Conservation (phyloP, 2,888 invertebrate species). For the Drosophila mayaguana region DNA sequence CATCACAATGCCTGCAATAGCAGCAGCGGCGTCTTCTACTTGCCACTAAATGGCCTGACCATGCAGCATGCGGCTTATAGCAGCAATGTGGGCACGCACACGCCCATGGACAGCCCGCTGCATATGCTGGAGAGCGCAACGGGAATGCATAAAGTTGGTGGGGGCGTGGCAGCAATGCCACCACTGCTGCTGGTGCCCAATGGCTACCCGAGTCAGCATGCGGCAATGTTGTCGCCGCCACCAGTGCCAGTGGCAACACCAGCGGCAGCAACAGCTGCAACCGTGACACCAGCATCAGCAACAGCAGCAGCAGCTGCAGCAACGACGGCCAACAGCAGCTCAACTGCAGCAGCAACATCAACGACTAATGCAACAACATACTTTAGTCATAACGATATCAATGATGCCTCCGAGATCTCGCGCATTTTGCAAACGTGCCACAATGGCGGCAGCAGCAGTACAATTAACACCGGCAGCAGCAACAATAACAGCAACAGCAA, state of each 20-base stretch:
- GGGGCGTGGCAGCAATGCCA: conserved; percentile 32
- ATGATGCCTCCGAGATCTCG: conserved; percentile 85
- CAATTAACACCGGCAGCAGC: conserved; percentile 24
- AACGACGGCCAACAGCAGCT: conserved; percentile 19
- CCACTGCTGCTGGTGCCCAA: conserved; percentile 52
- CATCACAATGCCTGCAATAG: conserved; percentile 22
- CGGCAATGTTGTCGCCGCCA: conserved; percentile 60
- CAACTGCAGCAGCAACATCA: conserved; percentile 19
- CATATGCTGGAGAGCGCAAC: conserved; percentile 33
- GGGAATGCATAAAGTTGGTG: conserved; percentile 27
- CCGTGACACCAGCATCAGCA: conserved; percentile 26
- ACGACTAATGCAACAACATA: conserved; percentile 44
- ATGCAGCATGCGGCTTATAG: conserved; percentile 64
- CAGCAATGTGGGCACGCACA: conserved; percentile 46
- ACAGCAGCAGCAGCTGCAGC: conserved; percentile 1
- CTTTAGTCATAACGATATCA: conserved; percentile 83
- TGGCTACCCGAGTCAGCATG: conserved; percentile 53
- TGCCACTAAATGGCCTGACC: conserved; percentile 61
- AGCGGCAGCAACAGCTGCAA: conserved; percentile 3
- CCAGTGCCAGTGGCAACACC: conserved; percentile 17
- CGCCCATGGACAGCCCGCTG: conserved; percentile 41
- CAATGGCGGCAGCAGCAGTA: conserved; percentile 81
- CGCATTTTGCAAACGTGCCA: conserved; percentile 85
- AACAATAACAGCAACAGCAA: conserved; percentile 57
- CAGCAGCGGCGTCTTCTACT: conserved; percentile 61